Percentiles rank a stretch among this genome's conserved stretches.
These are phyloP conservation scores for Actinostola sp. DNA, from an alignment of 92 coral and sea anemone genomes.

Conservation along the genomic window DNA sequence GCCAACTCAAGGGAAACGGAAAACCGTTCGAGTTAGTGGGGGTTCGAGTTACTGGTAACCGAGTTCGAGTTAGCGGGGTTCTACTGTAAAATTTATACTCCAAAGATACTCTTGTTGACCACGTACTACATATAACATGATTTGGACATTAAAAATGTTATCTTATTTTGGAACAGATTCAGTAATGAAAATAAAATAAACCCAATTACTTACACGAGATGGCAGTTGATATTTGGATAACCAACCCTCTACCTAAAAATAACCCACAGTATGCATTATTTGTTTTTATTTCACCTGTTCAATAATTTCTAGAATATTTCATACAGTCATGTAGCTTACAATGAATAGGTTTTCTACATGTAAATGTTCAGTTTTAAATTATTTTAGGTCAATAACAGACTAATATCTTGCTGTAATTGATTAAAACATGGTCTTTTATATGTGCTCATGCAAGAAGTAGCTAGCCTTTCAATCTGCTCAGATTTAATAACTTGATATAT, in stretches of 20 bases:
- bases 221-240: conserved; percentile 20
- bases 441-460: neutral
- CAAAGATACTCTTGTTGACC: too few relatives aligned
- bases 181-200: neutral
- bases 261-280: neutral
- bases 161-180: too few relatives aligned
- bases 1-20: too few relatives aligned
- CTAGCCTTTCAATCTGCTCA: neutral
- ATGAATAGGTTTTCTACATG: neutral
- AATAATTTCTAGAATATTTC: too few relatives aligned
- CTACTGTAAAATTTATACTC: too few relatives aligned
- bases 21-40: too few relatives aligned
- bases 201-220: conserved; percentile 13
- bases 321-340: too few relatives aligned
- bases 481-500: neutral
- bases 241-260: conserved; percentile 16
- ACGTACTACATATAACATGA: too few relatives aligned
- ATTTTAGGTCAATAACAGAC: neutral
- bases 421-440: neutral
- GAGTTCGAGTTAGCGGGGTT: too few relatives aligned
- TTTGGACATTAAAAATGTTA: too few relatives aligned
- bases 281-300: neutral
- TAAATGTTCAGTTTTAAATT: neutral
- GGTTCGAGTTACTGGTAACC: too few relatives aligned
- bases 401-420: neutral